phyloP scores from a whole-genome alignment of 2,888 invertebrate genomes.

The Xanthorhoe spadicearia region DNA sequence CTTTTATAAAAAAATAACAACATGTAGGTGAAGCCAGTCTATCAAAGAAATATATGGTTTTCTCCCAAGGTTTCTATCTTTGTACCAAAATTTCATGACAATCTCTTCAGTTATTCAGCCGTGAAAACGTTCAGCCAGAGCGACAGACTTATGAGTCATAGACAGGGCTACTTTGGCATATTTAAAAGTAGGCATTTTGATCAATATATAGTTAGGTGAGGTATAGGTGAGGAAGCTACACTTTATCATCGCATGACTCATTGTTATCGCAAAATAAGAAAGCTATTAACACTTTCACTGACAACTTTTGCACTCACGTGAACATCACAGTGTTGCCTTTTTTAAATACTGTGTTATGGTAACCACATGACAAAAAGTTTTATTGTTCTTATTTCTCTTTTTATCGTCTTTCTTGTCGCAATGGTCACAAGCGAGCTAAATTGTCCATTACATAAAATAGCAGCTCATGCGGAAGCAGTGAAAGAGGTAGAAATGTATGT shows the following conservation, averaged over 20 bases:
- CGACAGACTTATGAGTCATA: no score
- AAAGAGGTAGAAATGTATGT: slow-evolving; percentile 27
- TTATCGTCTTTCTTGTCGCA: slow-evolving; percentile 13
- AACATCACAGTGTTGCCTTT: neutral
- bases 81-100: no score
- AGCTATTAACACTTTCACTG: slow-evolving; percentile 26
- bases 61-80: no score
- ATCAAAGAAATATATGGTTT: no score
- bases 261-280: slow-evolving; percentile 24
- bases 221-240: neutral
- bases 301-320: slow-evolving; percentile 20
- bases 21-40: no score
- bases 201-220: no score
- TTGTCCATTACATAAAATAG: slow-evolving; percentile 28
- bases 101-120: no score
- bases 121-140: no score
- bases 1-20: no score
- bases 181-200: no score
- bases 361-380: neutral
- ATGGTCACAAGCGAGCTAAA: slow-evolving; percentile 6
- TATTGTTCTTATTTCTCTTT: neutral
- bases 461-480: slow-evolving; percentile 25
- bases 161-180: no score
- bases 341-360: neutral
- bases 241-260: neutral